Evolutionary conservation across 2,797 vertebrate genomes (phyloP), one percentile per base, ranked within the genome.

Genomic region (Melanotaenia trifasciata): DNA sequence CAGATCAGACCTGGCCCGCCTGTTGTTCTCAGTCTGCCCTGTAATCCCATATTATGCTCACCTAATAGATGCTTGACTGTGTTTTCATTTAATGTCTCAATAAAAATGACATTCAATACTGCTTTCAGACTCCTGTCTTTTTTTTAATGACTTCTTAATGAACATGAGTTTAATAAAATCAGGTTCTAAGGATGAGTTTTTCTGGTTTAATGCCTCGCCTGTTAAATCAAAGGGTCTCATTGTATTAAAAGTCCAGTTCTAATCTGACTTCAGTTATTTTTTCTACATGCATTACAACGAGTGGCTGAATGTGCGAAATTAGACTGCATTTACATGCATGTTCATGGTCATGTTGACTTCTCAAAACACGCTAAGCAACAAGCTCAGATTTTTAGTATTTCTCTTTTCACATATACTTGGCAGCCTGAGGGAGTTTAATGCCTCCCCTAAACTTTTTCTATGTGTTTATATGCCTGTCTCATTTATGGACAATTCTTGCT

Each of bases 21-120:
- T 70, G 51, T 43, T 1, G 4, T 59, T 51, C 22, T 30, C 11
- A 13, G 3, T 24, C 4, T 66, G 14, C 8, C 18, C 6, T 83
- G 65, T 82, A 61, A 24, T 35, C 7, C 3, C 22, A 14, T 65
- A 20, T 67, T 26, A 38, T 57, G 24, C 5, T 72, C 7, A 50
- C 45, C 14, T 18, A 3, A 57, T 36, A 36, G 35, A 18, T 45
- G 47, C 22, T 47, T 20, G 5, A 6, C 1, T 33, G 9, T 36
- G 35, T 36, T 10, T 33, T 62, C 28, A 18, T 36, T 78, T 63
- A 62, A 24, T 64, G 22, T 67, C 22, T 70, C 4, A 24, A 26
- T 75, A 14, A 32, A 74, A 86, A 83, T 67, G 76, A 73, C 80
- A 38, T 7, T 45, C 0, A 59, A 65, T 28, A 63, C 3, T 5